Evolutionary conservation across 2,888 invertebrate species (phyloP).

Genomic region (Drosophila nigritarsus): DNA sequence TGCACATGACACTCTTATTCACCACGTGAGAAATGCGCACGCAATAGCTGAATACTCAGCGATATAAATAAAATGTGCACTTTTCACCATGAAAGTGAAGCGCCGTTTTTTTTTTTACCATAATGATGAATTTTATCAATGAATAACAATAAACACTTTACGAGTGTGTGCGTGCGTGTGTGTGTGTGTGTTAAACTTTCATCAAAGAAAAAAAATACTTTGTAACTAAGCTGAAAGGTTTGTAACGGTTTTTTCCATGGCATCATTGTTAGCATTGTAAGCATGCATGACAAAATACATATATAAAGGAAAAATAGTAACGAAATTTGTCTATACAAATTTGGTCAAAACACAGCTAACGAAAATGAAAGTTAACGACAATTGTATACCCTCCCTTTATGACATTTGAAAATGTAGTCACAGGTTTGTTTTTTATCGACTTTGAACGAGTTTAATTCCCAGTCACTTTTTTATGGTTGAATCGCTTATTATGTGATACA

Average conservation of each 20-base stretch:
- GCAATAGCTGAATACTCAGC: slow-evolving; percentile 28
- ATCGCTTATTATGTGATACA: background rate
- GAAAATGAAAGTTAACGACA: slow-evolving; percentile 9
- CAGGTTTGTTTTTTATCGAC: background rate
- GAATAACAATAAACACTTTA: slow-evolving; percentile 7
- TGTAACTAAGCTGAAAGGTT: slow-evolving; percentile 5
- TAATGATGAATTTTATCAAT: slow-evolving; percentile 23
- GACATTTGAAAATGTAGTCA: background rate
- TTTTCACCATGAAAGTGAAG: slow-evolving; percentile 25
- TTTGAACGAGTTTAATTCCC: background rate
- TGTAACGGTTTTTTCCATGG: slow-evolving; percentile 9
- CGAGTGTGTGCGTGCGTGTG: background rate
- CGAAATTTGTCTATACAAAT: slow-evolving; percentile 44
- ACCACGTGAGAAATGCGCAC: slow-evolving; percentile 39
- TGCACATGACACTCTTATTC: slow-evolving; percentile 6
- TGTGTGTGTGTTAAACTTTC: slow-evolving; percentile 13
- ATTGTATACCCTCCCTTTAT: slow-evolving; percentile 7
- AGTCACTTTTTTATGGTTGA: background rate
- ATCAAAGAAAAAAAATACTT: slow-evolving; percentile 11
- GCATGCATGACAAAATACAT: slow-evolving; percentile 30
- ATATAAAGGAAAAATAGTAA: slow-evolving; percentile 44
- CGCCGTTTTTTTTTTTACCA: background rate
- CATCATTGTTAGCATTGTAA: slow-evolving; percentile 25
- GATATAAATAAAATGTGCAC: background rate
- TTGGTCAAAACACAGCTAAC: background rate